Conservation (phyloP, 2,113 vertebrate genomes). For the Nibea albiflora region DNA sequence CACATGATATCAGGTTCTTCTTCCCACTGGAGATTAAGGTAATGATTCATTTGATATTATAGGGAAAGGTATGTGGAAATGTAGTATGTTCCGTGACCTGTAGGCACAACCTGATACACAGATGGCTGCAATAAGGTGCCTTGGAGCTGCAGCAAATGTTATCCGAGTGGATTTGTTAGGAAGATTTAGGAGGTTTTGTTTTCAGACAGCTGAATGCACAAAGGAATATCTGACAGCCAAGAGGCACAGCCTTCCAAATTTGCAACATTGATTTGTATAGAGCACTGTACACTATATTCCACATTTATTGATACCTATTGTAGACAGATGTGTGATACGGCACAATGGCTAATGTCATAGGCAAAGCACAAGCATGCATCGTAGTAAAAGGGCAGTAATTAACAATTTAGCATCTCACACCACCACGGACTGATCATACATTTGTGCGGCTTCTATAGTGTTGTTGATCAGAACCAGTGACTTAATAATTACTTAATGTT, state of each 20-base stretch:
- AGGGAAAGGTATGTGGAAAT: neutral
- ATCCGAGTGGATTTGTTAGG: neutral
- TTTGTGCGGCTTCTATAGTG: constrained; percentile 1
- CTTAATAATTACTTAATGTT: constrained; percentile 15
- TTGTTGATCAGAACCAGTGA: neutral
- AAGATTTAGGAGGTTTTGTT: constrained; percentile 18
- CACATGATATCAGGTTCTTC: neutral
- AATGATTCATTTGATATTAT: constrained; percentile 9
- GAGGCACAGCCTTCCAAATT: neutral
- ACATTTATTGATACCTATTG: neutral
- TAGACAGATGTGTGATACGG: too few species aligned
- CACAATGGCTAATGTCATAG: neutral
- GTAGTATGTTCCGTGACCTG: neutral
- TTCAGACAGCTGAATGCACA: neutral
- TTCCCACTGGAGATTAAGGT: neutral
- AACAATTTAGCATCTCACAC: neutral
- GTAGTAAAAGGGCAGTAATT: neutral
- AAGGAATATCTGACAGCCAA: neutral
- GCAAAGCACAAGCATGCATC: neutral
- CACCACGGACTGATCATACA: neutral
- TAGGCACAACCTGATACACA: neutral
- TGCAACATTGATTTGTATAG: constrained; percentile 5
- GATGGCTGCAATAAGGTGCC: constrained; percentile 16
- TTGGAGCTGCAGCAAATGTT: constrained; percentile 2
- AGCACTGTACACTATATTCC: neutral